phyloP scores from a whole-genome alignment of 2,113 vertebrate species.

The Dendropsophus ebraccatus region DNA sequence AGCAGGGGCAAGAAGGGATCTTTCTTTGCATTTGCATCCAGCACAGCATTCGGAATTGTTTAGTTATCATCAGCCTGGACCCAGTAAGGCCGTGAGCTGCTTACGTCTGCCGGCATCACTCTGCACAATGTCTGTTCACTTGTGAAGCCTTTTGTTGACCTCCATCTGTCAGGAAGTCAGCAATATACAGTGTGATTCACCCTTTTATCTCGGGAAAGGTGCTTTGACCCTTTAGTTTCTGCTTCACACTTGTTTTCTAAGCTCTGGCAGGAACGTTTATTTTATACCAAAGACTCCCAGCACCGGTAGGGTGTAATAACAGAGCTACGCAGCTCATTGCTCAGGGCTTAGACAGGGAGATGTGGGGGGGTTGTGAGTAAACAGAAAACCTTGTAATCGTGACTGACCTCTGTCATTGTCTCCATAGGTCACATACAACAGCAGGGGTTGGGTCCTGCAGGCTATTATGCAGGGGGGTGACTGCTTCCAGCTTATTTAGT shows the following conservation, averaged over 20 bases:
- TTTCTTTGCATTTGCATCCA: neutral
- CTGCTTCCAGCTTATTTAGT: neutral
- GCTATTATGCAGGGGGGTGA: neutral
- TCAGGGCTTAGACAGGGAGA: neutral
- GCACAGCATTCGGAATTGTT: neutral
- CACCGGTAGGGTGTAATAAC: neutral
- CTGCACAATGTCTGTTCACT: neutral
- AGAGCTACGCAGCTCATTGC: too few relatives aligned
- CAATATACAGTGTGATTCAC: neutral
- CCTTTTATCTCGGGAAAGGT: neutral
- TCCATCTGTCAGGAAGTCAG: constrained; percentile 16
- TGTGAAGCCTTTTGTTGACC: constrained; percentile 8
- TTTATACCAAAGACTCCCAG: neutral
- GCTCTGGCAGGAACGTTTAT: neutral
- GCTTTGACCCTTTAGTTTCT: neutral
- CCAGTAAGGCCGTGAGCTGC: neutral
- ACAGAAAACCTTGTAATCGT: neutral
- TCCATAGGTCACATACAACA: neutral
- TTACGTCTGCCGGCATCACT: neutral
- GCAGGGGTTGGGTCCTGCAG: neutral
- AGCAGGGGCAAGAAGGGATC: neutral
- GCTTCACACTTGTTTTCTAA: neutral
- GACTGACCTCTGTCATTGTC: neutral
- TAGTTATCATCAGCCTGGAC: neutral
- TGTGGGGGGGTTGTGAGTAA: neutral